These are phyloP conservation scores for Cantharis lateralis DNA, from an alignment of 2,888 invertebrate genomes.

Conservation along the genomic window DNA sequence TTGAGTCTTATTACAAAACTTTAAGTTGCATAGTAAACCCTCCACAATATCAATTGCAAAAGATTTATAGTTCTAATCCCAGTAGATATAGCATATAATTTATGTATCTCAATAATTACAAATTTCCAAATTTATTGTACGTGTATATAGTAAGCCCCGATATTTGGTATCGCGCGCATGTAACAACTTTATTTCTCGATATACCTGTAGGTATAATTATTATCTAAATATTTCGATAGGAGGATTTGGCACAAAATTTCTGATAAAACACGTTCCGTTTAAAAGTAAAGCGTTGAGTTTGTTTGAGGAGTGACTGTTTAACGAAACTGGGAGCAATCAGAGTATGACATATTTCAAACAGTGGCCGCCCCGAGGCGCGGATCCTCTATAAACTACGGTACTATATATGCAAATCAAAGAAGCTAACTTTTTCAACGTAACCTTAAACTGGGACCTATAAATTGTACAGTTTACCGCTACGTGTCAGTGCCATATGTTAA, in stretches of 20 bases:
- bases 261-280: neutral
- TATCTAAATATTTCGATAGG: neutral
- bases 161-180: neutral
- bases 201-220: neutral
- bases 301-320: constrained; percentile 27
- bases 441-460: constrained; percentile 46
- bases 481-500: constrained; percentile 48
- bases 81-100: neutral
- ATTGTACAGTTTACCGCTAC: constrained; percentile 46
- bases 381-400: constrained; percentile 43
- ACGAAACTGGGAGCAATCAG: constrained; percentile 31
- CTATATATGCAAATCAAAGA: constrained; percentile 50
- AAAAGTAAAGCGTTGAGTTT: neutral
- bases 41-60: neutral
- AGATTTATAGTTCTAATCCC: constrained; percentile 2
- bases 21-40: neutral
- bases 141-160: neutral
- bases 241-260: neutral
- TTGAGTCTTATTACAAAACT: neutral
- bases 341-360: constrained; percentile 37
- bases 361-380: constrained; percentile 36
- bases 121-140: neutral
- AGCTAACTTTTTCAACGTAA: constrained; percentile 46
- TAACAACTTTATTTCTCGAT: neutral
- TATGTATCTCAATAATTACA: constrained; percentile 2